Percentiles rank a stretch among this genome's conserved stretches.
Conservation (phyloP, 2,888 invertebrate species). For the Prenolepis imparis region DNA sequence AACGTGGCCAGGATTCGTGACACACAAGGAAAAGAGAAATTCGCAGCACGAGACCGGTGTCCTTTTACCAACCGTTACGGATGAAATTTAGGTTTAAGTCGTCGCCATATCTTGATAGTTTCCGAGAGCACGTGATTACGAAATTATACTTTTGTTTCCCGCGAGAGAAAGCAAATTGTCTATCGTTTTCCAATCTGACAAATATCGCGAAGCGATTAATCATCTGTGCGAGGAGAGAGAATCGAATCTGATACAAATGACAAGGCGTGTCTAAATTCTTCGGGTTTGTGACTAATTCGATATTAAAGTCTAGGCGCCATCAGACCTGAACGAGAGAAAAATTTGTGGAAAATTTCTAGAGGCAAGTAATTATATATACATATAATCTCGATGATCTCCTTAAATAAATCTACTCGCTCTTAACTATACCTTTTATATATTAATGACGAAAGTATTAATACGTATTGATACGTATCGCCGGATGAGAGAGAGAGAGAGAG, state of each 20-base stretch:
- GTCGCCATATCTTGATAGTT: not conserved
- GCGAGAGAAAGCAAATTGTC: not conserved
- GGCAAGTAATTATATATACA: not conserved
- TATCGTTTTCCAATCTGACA: not conserved
- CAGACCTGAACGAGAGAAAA: not conserved
- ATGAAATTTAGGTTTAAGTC: constrained; percentile 10
- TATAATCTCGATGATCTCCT: not conserved
- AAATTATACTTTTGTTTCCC: not conserved
- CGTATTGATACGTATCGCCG: too few relatives aligned
- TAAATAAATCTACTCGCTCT: not conserved
- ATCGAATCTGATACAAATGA: not conserved
- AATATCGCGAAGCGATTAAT: not conserved
- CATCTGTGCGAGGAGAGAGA: not conserved
- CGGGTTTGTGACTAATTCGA: not conserved
- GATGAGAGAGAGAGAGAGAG: not conserved
- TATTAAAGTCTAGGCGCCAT: not conserved
- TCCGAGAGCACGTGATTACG: not conserved
- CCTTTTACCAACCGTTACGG: constrained; percentile 68
- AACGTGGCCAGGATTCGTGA: constrained; percentile 25
- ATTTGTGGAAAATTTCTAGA: not conserved
- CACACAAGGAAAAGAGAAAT: constrained; percentile 41
- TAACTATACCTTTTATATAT: not conserved
- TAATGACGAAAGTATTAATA: not conserved
- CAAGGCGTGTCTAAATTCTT: not conserved
- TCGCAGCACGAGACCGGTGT: constrained; percentile 61